Conservation (phyloP, 2,113 vertebrate genomes). For the Stictonetta naevosa region DNA sequence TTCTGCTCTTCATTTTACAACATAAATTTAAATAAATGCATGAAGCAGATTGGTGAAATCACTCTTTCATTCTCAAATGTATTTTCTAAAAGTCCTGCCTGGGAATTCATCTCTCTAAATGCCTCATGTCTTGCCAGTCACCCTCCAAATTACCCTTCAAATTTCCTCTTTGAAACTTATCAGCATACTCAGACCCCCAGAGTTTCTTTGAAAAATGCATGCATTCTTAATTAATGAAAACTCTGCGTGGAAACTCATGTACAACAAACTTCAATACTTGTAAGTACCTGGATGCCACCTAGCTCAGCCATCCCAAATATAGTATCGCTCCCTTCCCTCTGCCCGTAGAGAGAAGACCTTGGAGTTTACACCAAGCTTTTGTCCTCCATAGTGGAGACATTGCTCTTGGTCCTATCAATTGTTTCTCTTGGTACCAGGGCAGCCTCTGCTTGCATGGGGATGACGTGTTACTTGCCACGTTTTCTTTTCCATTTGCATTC, state of each 20-base stretch:
- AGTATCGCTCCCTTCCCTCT: neutral
- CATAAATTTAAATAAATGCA: conserved; percentile 41
- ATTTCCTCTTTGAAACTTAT: neutral
- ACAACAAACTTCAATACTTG: neutral
- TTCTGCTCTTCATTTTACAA: neutral
- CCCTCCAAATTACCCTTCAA: neutral
- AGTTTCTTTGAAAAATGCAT: neutral
- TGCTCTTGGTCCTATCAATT: neutral
- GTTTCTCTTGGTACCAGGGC: neutral
- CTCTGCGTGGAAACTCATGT: neutral
- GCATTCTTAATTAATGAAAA: neutral
- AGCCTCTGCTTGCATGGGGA: neutral
- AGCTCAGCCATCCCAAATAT: neutral
- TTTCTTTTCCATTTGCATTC: neutral
- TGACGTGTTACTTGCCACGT: neutral
- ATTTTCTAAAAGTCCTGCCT: neutral
- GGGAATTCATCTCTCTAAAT: neutral
- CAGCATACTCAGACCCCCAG: neutral
- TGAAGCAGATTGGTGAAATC: neutral
- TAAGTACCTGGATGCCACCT: neutral
- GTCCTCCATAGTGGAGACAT: neutral
- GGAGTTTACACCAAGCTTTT: neutral
- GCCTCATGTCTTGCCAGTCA: neutral
- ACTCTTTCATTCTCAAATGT: neutral
- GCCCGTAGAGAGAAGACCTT: neutral